These are phyloP conservation scores for Brienomyrus brachyistius DNA, from an alignment of 2,113 vertebrate species.

Conservation along the genomic window DNA sequence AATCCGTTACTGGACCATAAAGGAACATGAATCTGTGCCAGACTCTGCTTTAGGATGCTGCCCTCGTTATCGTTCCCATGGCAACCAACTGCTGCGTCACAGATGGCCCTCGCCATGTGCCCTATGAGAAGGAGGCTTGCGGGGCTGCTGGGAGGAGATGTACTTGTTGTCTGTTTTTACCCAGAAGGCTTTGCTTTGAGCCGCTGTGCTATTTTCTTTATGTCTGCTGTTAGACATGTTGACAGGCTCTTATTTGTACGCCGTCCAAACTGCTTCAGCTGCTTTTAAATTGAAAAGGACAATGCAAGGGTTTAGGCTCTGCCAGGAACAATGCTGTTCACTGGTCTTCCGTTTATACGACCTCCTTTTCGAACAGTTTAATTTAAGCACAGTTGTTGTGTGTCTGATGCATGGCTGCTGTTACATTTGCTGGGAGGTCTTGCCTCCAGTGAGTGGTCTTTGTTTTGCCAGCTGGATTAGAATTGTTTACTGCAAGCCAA, in stretches of 20 bases:
- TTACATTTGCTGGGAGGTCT: neutral
- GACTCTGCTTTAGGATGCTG: conserved; percentile 50
- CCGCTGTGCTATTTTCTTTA: too few species aligned
- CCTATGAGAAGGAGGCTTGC: conserved; percentile 18
- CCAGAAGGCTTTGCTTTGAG: neutral
- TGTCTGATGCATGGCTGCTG: neutral
- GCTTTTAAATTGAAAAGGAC: neutral
- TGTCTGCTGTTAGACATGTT: neutral
- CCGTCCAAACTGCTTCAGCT: neutral
- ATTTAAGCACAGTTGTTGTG: neutral
- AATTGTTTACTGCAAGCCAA: neutral
- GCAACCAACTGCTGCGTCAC: conserved; percentile 48
- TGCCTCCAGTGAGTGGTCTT: neutral
- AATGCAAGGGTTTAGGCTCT: neutral
- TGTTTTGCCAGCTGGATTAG: neutral
- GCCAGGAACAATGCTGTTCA: neutral
- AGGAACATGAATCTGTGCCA: conserved; percentile 16
- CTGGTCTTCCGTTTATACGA: neutral
- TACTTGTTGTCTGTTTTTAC: neutral
- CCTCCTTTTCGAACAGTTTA: neutral
- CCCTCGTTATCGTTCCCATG: conserved; percentile 54
- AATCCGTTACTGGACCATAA: conserved; percentile 9
- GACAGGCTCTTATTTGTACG: neutral
- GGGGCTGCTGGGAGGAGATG: neutral
- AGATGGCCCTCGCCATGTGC: conserved; percentile 41